Evolutionary conservation across 2,113 vertebrate species (phyloP).

Genomic region (Dolichotis patagonum): DNA sequence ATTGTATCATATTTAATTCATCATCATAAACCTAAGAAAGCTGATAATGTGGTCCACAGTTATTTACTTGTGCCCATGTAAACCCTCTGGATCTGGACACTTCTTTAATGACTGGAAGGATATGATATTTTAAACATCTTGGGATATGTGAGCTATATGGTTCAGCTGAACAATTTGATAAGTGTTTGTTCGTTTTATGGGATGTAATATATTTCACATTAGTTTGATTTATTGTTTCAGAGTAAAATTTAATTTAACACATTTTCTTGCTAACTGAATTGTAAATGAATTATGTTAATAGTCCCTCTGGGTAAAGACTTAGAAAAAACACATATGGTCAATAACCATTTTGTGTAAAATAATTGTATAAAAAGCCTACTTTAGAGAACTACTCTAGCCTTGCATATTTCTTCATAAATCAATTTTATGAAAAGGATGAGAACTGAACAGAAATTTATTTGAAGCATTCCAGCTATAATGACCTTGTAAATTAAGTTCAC

Average conservation of each 20-base stretch:
- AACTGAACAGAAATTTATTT: slow-evolving; percentile 48
- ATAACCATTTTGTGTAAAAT: slow-evolving; percentile 60
- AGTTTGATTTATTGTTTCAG: slow-evolving; percentile 71
- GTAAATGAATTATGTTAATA: slow-evolving; percentile 61
- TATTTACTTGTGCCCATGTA: slow-evolving; percentile 17
- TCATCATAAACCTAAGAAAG: neutral
- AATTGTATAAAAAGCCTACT: slow-evolving; percentile 37
- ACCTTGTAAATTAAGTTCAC: slow-evolving; percentile 39
- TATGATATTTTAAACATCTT: slow-evolving; percentile 61
- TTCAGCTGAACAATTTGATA: slow-evolving; percentile 20
- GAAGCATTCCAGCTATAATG: slow-evolving; percentile 48
- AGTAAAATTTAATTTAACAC: slow-evolving; percentile 64
- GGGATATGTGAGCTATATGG: slow-evolving; percentile 12
- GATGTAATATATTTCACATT: slow-evolving; percentile 64
- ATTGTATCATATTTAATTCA: slow-evolving; percentile 7
- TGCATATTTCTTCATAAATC: slow-evolving; percentile 73
- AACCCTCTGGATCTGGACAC: slow-evolving; percentile 11
- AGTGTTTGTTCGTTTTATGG: slow-evolving; percentile 68
- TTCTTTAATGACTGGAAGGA: slow-evolving; percentile 53
- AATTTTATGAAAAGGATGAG: slow-evolving; percentile 63
- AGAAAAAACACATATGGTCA: slow-evolving; percentile 27
- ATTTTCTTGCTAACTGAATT: slow-evolving; percentile 71
- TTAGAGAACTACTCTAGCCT: slow-evolving; percentile 7
- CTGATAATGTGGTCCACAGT: slow-evolving; percentile 35
- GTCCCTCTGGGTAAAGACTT: slow-evolving; percentile 36